Percentiles rank a stretch among this genome's conserved stretches.
Conservation (phyloP, 2,113 vertebrate genomes). For the Callorhinus ursinus region DNA sequence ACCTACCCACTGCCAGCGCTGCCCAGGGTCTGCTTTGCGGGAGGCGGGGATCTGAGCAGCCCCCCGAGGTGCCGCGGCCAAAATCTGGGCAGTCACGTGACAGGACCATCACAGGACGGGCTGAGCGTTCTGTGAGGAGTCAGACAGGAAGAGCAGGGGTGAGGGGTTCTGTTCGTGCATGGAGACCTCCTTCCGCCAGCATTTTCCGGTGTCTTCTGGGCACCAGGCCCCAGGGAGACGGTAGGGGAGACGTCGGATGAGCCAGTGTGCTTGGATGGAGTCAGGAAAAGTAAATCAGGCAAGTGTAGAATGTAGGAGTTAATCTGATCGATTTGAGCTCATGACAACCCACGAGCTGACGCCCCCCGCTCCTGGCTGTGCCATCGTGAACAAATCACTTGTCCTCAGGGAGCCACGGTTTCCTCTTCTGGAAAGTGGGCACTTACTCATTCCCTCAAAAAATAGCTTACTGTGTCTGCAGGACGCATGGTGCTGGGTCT, state of each 20-base stretch:
- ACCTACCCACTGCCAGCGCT: rapidly evolving
- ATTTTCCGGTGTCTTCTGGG: not conserved
- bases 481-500: rapidly evolving
- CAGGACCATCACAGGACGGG: too few species aligned
- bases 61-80: not conserved
- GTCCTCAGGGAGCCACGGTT: not conserved
- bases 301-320: rapidly evolving
- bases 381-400: not conserved
- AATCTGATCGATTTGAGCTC: not conserved
- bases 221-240: rapidly evolving
- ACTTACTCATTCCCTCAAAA: rapidly evolving
- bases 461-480: rapidly evolving
- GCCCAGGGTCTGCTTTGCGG: rapidly evolving
- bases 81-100: rapidly evolving
- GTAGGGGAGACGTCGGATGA: not conserved
- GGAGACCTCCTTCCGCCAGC: not conserved
- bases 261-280: not conserved
- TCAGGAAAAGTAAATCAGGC: not conserved
- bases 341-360: too few species aligned
- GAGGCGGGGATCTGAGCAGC: not conserved
- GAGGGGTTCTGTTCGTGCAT: rapidly evolving
- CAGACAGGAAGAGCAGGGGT: not conserved
- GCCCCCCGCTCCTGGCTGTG: too few species aligned
- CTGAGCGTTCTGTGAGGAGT: rapidly evolving
- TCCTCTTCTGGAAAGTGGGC: not conserved